Evolutionary conservation across 1,140 invertebrate genomes (phyloP).

Genomic region (Meloidogyne chitwoodi): DNA sequence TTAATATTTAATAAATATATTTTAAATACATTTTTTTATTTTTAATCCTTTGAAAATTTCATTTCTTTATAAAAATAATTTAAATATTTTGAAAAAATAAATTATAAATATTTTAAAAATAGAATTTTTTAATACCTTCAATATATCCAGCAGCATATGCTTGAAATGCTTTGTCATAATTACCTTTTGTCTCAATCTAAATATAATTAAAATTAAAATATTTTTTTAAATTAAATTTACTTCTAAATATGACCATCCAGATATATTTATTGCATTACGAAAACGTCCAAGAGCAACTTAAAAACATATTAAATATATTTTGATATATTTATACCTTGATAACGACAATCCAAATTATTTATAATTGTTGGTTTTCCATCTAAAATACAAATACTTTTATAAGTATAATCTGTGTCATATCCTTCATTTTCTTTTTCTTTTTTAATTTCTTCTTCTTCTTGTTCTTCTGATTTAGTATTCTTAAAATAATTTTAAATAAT

Average conservation of each 20-base stretch:
- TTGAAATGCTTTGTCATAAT: conserved; percentile 62
- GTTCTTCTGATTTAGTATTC: background rate
- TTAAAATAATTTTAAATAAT: background rate
- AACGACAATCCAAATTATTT: conserved; percentile 49
- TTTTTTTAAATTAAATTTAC: background rate
- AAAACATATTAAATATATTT: background rate
- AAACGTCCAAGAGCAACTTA: conserved; percentile 51
- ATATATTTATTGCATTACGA: conserved; percentile 51
- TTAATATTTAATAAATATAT: background rate
- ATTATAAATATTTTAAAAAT: background rate
- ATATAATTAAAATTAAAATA: background rate
- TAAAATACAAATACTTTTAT: conserved; percentile 47
- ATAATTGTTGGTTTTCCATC: conserved; percentile 46
- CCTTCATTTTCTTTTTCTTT: conserved; percentile 19
- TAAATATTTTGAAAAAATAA: background rate
- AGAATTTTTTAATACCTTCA: conserved; percentile 61
- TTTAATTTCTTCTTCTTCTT: background rate
- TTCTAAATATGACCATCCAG: conserved; percentile 57
- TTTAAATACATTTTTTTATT: background rate
- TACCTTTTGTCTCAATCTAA: conserved; percentile 33
- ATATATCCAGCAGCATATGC: conserved; percentile 55
- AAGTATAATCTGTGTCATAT: conserved; percentile 47
- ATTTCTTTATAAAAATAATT: too few species aligned
- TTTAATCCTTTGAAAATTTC: background rate
- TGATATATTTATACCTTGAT: conserved; percentile 25